Conservation (phyloP, 2,113 vertebrate genomes). For the Eonycteris spelaea region DNA sequence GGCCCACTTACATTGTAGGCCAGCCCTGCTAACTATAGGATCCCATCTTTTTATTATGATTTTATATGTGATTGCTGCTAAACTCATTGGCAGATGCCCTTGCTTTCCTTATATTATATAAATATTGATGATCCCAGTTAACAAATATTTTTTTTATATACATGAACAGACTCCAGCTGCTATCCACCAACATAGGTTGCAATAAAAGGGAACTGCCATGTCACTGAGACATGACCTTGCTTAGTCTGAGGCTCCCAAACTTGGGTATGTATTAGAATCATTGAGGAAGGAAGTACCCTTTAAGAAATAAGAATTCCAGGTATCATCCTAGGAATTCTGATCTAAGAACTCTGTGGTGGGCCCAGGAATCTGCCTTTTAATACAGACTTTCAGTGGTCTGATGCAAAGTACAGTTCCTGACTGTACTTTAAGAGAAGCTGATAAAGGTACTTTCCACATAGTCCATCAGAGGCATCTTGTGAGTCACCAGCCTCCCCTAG, state of each 20-base stretch:
- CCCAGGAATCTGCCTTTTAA: background rate
- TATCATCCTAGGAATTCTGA: background rate
- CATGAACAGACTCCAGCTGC: background rate
- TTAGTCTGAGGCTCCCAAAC: background rate
- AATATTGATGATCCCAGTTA: background rate
- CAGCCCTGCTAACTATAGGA: background rate
- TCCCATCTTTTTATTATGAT: background rate
- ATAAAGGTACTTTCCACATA: background rate
- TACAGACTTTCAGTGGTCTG: background rate
- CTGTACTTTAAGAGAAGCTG: background rate
- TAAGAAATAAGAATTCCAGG: background rate
- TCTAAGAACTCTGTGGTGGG: background rate
- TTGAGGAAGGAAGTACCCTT: background rate
- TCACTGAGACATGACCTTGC: background rate
- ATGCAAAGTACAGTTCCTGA: background rate
- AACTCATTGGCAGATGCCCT: background rate
- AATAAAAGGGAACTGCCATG: background rate
- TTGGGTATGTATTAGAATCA: background rate
- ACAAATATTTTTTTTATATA: slow-evolving; percentile 12
- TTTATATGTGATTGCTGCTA: background rate
- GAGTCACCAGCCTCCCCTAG: background rate
- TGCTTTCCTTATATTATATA: background rate
- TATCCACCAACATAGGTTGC: background rate
- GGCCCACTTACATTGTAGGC: background rate
- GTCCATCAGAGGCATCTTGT: background rate